Evolutionary conservation across 2,797 vertebrate species (phyloP).

Genomic region (Anniella stebbinsi): DNA sequence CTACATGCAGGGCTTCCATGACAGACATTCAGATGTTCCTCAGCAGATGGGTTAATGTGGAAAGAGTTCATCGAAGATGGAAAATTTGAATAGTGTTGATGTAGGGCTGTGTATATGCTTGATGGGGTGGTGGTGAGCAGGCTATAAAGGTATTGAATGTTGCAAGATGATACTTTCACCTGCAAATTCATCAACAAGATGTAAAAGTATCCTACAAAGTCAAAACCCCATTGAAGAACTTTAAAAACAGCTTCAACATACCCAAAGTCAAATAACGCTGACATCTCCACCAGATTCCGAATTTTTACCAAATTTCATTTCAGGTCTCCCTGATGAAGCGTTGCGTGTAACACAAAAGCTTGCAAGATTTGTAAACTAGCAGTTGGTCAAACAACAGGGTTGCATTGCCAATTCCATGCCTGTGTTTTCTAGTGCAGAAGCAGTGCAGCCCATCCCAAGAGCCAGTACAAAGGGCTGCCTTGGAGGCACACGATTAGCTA

Average conservation of each 20-base stretch:
- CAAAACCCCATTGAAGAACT: too few species aligned
- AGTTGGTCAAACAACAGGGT: not conserved
- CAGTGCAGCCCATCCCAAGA: not conserved
- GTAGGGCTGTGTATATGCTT: not conserved
- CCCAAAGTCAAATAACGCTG: not conserved
- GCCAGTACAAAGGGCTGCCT: not conserved
- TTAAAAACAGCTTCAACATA: too few species aligned
- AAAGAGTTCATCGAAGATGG: not conserved
- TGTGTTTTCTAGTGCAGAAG: too few species aligned
- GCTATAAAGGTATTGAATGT: not conserved
- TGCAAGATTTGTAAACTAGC: not conserved
- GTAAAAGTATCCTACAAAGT: not conserved
- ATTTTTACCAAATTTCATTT: not conserved
- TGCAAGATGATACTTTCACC: not conserved
- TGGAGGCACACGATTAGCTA: not conserved
- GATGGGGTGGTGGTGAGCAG: too few species aligned
- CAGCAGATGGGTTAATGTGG: too few species aligned
- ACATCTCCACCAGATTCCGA: not conserved
- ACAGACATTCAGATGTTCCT: not conserved
- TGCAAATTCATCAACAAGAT: not conserved
- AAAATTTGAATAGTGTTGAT: not conserved
- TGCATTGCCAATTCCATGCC: not conserved
- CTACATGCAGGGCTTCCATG: too few species aligned
- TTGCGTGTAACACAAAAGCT: not conserved
- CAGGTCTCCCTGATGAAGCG: too few species aligned